These are phyloP conservation scores for Hypsibius dujardini DNA, from an alignment of 1,140 invertebrate species.

Conservation along the genomic window DNA sequence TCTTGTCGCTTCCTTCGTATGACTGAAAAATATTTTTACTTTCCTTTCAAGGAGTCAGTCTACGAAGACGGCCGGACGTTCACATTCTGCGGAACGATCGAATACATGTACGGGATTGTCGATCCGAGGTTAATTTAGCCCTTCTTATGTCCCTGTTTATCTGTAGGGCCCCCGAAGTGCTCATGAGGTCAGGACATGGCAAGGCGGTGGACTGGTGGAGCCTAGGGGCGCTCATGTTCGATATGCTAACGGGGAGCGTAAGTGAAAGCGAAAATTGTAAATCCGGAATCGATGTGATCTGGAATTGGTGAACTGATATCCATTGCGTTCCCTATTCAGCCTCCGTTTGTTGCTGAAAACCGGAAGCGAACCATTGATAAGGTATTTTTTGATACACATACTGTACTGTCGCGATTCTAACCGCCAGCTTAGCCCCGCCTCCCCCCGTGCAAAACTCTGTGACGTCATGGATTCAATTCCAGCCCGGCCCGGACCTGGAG, in stretches of 20 bases:
- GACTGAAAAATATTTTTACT: too few relatives aligned
- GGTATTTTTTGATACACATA: too few relatives aligned
- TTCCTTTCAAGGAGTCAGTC: slow-evolving; percentile 53
- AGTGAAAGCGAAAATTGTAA: too few relatives aligned
- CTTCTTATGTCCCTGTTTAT: neutral
- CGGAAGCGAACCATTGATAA: slow-evolving; percentile 96
- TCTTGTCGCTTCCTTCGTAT: too few relatives aligned
- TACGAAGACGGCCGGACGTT: slow-evolving; percentile 83
- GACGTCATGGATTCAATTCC: too few relatives aligned
- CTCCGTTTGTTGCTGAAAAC: slow-evolving; percentile 87
- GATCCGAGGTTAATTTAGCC: neutral
- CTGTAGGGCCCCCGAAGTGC: slow-evolving; percentile 85
- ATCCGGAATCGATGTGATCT: slow-evolving; percentile 16
- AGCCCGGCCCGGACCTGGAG: too few relatives aligned
- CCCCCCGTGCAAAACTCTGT: too few relatives aligned
- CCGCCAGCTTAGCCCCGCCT: too few relatives aligned
- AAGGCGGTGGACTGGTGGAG: slow-evolving; percentile 99
- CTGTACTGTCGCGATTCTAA: too few relatives aligned
- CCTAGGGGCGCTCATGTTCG: slow-evolving; percentile 89
- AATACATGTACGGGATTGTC: slow-evolving; percentile 73
- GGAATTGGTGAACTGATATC: slow-evolving; percentile 19
- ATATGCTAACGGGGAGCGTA: slow-evolving; percentile 93
- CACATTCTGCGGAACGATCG: slow-evolving; percentile 97
- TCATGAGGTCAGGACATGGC: slow-evolving; percentile 85
- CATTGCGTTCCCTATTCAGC: slow-evolving; percentile 40